Evolutionary conservation across 1,140 invertebrate species (phyloP), one percentile per base, ranked within the genome.

Genomic region (Batillaria attramentaria): DNA sequence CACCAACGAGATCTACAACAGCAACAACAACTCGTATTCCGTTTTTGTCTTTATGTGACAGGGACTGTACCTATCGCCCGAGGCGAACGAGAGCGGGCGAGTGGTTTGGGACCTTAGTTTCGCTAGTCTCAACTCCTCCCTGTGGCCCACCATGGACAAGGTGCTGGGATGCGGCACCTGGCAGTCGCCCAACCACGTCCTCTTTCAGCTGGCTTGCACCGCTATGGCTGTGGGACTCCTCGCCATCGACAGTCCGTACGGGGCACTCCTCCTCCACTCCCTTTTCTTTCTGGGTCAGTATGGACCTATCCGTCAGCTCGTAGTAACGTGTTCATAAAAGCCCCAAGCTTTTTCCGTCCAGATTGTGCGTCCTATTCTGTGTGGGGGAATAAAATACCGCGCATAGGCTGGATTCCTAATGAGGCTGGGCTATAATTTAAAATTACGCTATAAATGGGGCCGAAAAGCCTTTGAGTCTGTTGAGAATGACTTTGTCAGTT

Each of bases 181-280:
- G 94, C 92, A 92, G 82, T 88, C 93, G 35, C 92, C 94, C 20
- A 94, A 95, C 88, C 94, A 95, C 90, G 91, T 94, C 54, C 87
- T 95, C 70, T 95, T 94, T 85, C 93, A 97, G 92, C 84, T 96
- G 77, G 95, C 95, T 2, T 95, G 96, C 90, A 92, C 94, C 74
- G 94, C 94, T 81, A 95, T 96, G 84, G 93, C 94, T 4, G 89
- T 95, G 24, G 95, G 94, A 2, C 95, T 95, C 82, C 93, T 94
- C n/a, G 94, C 95, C 37, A 95, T 95, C 20, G 95, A 94, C 82
- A 94, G 94, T 0, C 94, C 93, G 83, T 95, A 94, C 86, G 95
- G 95, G 2, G 94, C 95, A 79, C 91, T 97, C 0, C 95, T 95
- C 89, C 95, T 96, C 94, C 95, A 96, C 86, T 93, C 93, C 1